Conservation (phyloP, 2,113 vertebrate species). For the Nannospalax galili region DNA sequence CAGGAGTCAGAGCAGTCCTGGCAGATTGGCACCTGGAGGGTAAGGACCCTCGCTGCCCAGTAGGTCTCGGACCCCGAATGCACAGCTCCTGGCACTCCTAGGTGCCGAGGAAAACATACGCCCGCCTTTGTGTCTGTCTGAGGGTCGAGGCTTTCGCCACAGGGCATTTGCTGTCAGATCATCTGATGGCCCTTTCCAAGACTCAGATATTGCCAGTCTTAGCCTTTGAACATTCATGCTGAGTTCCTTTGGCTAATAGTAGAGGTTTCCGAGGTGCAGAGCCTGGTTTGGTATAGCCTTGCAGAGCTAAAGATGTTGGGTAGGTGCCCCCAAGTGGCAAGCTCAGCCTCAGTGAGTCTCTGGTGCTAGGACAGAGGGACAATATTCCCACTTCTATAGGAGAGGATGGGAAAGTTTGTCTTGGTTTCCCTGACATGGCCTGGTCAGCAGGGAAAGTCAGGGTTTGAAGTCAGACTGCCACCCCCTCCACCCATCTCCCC, state of each 20-base stretch:
- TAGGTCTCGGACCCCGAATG: background rate
- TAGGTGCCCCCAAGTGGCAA: fast-evolving
- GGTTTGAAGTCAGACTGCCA: too few relatives aligned
- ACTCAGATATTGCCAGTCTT: too few relatives aligned
- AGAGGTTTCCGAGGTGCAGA: background rate
- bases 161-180: background rate
- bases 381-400: fast-evolving
- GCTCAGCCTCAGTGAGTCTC: background rate
- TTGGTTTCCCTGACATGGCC: too few relatives aligned
- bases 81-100: fast-evolving
- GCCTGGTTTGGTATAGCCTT: background rate
- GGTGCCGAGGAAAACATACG: too few relatives aligned
- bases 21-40: constrained; percentile 77
- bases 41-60: background rate
- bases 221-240: too few relatives aligned
- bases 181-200: background rate
- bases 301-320: background rate
- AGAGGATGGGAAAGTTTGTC: too few relatives aligned
- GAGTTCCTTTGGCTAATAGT: too few relatives aligned
- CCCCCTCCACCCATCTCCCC: too few relatives aligned
- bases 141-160: background rate
- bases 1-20: constrained; percentile 75
- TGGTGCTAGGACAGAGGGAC: background rate
- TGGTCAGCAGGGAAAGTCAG: fast-evolving
- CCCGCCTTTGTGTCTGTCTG: background rate